A percentile compares a stretch with the other conserved stretches of the same genome.
Evolutionary conservation across 2,797 vertebrate genomes (phyloP).

Genomic region (Micromesistius poutassou): DNA sequence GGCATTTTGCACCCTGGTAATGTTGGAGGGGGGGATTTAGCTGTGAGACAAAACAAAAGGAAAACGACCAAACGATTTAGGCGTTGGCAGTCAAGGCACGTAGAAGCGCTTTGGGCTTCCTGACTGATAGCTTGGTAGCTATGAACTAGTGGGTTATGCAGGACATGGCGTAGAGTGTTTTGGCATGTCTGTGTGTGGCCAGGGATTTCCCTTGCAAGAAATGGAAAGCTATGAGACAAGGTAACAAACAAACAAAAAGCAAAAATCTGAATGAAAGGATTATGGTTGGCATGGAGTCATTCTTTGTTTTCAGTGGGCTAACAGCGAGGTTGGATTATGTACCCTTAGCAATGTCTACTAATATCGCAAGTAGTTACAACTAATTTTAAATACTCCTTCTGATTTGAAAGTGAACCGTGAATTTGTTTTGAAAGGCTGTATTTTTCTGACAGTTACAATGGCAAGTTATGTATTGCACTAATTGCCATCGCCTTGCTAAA

Average conservation of each 20-base stretch:
- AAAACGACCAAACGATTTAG: conserved; percentile 15
- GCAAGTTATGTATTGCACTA: not conserved
- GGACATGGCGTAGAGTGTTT: not conserved
- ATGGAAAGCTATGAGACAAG: not conserved
- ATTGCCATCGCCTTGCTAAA: too few species aligned
- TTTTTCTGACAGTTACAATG: not conserved
- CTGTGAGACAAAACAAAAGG: conserved; percentile 5
- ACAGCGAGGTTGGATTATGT: not conserved
- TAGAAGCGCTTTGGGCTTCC: conserved; percentile 26
- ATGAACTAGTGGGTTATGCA: conserved; percentile 25
- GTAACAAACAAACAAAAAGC: not conserved
- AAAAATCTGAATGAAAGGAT: not conserved
- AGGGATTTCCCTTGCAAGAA: not conserved
- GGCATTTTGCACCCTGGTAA: not conserved
- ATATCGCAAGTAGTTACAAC: not conserved
- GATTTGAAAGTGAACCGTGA: not conserved
- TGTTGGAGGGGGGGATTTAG: conserved; percentile 18
- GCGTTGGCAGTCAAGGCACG: conserved; percentile 16
- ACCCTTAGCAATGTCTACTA: not conserved
- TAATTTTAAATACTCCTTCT: not conserved
- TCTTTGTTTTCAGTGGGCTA: not conserved
- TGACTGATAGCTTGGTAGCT: conserved; percentile 28
- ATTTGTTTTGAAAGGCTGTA: not conserved
- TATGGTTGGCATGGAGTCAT: not conserved
- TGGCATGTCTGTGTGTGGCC: not conserved